Evolutionary conservation across 2,888 invertebrate genomes (phyloP).

Genomic region (Tachystola acroxantha): DNA sequence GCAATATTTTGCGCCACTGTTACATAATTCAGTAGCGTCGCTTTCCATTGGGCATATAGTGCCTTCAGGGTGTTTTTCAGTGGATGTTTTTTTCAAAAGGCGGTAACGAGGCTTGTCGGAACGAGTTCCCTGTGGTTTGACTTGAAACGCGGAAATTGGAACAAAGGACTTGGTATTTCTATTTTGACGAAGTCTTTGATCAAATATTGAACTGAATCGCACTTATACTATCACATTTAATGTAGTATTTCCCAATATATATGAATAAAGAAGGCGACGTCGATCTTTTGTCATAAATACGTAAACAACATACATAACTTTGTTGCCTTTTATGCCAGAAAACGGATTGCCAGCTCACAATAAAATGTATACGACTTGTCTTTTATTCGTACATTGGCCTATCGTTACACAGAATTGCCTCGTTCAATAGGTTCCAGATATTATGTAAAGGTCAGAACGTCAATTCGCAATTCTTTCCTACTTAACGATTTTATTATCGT

Average conservation of each 20-base stretch:
- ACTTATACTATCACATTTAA: too few relatives aligned
- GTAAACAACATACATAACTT: conserved; percentile 13
- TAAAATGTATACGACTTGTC: conserved; percentile 25
- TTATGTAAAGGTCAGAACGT: too few relatives aligned
- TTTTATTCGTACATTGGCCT: conserved; percentile 30
- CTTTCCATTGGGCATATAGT: conserved; percentile 18
- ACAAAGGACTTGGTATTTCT: too few relatives aligned
- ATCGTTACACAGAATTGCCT: conserved; percentile 12
- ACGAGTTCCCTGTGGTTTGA: background rate
- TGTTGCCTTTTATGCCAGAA: conserved; percentile 28
- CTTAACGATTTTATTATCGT: too few relatives aligned
- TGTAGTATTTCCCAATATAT: too few relatives aligned
- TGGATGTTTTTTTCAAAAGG: conserved; percentile 13
- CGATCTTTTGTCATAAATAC: conserved; percentile 15
- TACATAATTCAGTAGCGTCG: conserved; percentile 36
- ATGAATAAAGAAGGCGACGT: conserved; percentile 8
- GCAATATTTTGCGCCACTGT: conserved; percentile 30
- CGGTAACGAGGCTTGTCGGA: background rate
- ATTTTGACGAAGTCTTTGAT: too few relatives aligned
- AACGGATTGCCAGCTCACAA: conserved; percentile 23
- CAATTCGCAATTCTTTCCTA: too few relatives aligned
- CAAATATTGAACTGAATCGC: too few relatives aligned
- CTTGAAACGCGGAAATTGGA: background rate
- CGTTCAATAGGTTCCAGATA: too few relatives aligned
- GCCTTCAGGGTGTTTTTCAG: conserved; percentile 16